Evolutionary conservation across 2,888 invertebrate species (phyloP).

Genomic region (Drosophila parthenogenetica): DNA sequence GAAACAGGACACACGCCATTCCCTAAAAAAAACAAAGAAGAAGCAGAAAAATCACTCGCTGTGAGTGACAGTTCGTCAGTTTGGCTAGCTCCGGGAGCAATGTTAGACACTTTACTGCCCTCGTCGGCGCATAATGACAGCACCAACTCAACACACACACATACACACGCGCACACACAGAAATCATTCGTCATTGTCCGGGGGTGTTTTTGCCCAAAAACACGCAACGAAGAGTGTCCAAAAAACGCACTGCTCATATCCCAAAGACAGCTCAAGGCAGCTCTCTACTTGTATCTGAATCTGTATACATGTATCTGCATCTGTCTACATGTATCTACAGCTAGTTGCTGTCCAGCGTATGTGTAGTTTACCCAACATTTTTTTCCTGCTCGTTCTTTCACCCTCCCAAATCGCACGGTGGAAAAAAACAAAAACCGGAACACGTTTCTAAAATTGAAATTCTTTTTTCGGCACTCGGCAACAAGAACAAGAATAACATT

Average conservation of each 20-base stretch:
- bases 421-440: constrained; percentile 52
- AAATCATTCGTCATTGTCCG: constrained; percentile 78
- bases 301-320: constrained; percentile 19
- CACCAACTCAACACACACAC: constrained; percentile 24
- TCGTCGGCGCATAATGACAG: constrained; percentile 71
- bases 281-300: constrained; percentile 46
- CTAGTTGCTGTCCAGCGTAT: constrained; percentile 34
- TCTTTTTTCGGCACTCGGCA: constrained; percentile 54
- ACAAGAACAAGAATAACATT: constrained; percentile 20
- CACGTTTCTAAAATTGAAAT: constrained; percentile 79
- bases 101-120: constrained; percentile 71
- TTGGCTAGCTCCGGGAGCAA: constrained; percentile 50
- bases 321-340: constrained; percentile 14
- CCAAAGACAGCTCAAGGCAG: constrained; percentile 77
- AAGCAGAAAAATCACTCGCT: constrained; percentile 31
- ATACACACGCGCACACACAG: background rate
- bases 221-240: constrained; percentile 66
- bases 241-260: constrained; percentile 53
- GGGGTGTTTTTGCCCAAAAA: constrained; percentile 52
- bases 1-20: constrained; percentile 58
- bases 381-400: constrained; percentile 34
- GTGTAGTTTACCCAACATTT: constrained; percentile 21
- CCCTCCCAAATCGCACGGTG: constrained; percentile 45
- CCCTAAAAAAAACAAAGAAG: constrained; percentile 9
- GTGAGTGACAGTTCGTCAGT: constrained; percentile 78